Conservation (phyloP, 2,797 vertebrate genomes). For the Tapirus indicus region DNA sequence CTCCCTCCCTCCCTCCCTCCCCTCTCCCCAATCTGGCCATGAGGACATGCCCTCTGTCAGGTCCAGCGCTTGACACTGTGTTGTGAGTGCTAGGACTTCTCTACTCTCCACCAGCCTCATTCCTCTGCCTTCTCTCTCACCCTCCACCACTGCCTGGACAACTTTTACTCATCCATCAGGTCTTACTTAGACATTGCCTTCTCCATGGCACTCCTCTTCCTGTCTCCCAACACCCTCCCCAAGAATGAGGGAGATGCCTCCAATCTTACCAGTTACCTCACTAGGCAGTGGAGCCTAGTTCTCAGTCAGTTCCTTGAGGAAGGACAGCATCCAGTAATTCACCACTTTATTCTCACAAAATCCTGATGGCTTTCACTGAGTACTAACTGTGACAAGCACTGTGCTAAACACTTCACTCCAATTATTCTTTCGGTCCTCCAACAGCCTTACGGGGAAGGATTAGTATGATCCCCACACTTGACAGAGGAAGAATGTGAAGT, state of each 20-base stretch:
- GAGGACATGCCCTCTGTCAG: neutral
- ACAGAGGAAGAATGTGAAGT: neutral
- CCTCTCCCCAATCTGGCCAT: neutral
- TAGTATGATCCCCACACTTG: neutral
- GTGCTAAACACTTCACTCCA: neutral
- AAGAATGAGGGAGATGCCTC: neutral
- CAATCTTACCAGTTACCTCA: neutral
- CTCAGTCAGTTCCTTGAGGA: neutral
- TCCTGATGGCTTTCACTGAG: neutral
- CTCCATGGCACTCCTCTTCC: neutral
- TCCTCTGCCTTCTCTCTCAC: neutral
- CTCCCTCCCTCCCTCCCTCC: neutral
- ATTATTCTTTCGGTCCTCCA: neutral
- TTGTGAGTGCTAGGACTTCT: neutral
- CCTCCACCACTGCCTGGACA: neutral
- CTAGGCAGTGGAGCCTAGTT: neutral
- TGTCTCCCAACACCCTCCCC: neutral
- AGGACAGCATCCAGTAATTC: neutral
- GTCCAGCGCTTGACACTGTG: neutral
- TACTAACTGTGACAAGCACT: neutral
- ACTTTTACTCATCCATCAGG: neutral
- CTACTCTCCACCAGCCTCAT: neutral
- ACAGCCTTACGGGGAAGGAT: neutral
- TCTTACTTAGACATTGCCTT: neutral
- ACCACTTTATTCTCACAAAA: neutral